These are phyloP conservation scores for Anser cygnoides DNA, from an alignment of 2,113 vertebrate genomes.

Conservation along the genomic window DNA sequence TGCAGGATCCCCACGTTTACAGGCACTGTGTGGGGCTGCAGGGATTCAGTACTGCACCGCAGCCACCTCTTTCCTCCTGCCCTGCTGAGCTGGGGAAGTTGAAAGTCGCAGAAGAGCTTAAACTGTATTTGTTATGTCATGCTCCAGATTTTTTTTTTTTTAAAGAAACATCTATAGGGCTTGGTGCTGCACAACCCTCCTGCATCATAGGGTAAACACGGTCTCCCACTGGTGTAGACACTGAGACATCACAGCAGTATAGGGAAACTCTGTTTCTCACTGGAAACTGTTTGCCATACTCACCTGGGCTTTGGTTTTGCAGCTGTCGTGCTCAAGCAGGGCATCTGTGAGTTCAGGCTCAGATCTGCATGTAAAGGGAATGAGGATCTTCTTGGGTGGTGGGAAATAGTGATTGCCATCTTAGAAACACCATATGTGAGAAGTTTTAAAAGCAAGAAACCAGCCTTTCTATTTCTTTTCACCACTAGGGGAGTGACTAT, in stretches of 20 bases:
- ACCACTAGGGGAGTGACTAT: too few relatives aligned
- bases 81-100: not conserved
- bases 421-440: not conserved
- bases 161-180: not conserved
- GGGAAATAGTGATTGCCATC: not conserved
- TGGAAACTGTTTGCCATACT: not conserved
- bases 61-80: not conserved
- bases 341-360: not conserved
- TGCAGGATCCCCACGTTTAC: too few relatives aligned
- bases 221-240: too few relatives aligned
- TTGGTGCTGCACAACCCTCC: not conserved
- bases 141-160: not conserved
- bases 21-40: not conserved
- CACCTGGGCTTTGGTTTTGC: not conserved
- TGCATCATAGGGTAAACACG: too few relatives aligned
- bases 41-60: fast-evolving
- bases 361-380: not conserved
- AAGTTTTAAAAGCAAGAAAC: not conserved
- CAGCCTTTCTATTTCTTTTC: not conserved
- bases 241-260: too few relatives aligned
- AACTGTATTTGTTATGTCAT: not conserved
- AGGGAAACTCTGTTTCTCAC: not conserved
- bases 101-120: not conserved
- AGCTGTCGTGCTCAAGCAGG: not conserved
- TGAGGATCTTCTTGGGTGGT: not conserved